phyloP scores from a whole-genome alignment of 2,113 vertebrate species.

The Barbus barbus region DNA sequence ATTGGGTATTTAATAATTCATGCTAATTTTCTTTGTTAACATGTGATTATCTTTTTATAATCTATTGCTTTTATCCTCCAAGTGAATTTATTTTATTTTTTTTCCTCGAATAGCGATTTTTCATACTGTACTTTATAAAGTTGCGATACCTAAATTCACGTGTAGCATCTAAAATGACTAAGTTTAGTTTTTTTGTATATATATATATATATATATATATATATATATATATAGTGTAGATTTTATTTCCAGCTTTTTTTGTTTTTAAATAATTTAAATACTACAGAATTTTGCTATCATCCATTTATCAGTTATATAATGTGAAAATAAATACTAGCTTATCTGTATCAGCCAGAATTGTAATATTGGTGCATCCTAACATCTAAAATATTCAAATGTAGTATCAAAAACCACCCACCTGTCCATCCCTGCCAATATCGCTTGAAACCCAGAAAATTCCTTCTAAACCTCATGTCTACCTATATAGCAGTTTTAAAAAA shows the following conservation, averaged over 20 bases:
- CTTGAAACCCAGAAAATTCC: background rate
- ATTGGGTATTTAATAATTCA: background rate
- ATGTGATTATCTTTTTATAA: background rate
- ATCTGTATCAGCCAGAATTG: background rate
- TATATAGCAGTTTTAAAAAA: background rate
- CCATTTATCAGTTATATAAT: background rate
- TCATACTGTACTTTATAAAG: background rate
- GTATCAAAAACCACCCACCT: background rate
- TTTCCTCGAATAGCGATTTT: background rate
- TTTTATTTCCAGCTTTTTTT: too few relatives aligned
- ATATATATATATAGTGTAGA: background rate
- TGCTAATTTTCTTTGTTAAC: background rate
- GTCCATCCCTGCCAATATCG: background rate
- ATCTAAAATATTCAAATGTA: background rate
- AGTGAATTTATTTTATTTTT: background rate
- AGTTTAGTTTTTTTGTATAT: background rate
- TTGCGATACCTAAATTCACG: background rate
- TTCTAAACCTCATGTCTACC: background rate
- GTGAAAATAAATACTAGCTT: background rate
- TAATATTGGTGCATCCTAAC: background rate
- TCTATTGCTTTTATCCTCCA: too few relatives aligned
- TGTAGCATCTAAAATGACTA: background rate
- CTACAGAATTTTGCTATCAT: background rate
- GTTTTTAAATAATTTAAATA: background rate
- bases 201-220: background rate